Base-by-base conservation (phyloP, 2,888 invertebrate species). In the Zaprionus bogoriensis region DNA sequence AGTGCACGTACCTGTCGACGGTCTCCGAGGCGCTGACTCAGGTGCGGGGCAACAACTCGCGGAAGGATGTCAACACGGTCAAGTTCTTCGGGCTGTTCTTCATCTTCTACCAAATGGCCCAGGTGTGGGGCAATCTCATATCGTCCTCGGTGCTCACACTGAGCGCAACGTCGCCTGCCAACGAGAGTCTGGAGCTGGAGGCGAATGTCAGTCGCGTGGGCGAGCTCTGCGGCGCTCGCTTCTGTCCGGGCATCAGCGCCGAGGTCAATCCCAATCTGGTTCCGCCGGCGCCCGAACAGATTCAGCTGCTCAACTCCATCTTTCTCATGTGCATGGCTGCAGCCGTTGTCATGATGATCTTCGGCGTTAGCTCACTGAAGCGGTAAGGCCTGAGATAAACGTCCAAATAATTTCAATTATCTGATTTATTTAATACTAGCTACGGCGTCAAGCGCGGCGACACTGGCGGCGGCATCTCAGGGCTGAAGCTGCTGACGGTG, bases 21-120 rank as follows among this genome's bases (percentile, higher is more conserved):
- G 95, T 94, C 4, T 93, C 95, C 0, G 95, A 96, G 84, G 95
- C 96, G 0, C 96, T 97, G 87, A 92, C 96, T 0, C 79, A 82
- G 42, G 90, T 96, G 46, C 94, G 94, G 0, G 94, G 94, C 10
- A 91, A 92, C 32, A 79, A 78, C 22, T 92, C 94, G 1, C 90
- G 93, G 20, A 92, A 94, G 3, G 96, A 97, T 67, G 94, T 96
- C 4, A 93, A 96, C 55, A 96, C 98, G 42, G 96, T 97, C 7
- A 92, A 96, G 78, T 98, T 98, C 92, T 98, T 98, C 89, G 98
- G 98, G 0, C 93, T 98, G 4, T 99, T 99, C 92, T 99, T 98
- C 92, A 96, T 98, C 94, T 96, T 98, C 90, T 98, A 97, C 90
- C 98, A 98, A 90, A 95, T 97, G 93, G 96, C 98, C n/a, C 96